Conservation (phyloP, 1,140 invertebrate species). For the Cotesia typhae region DNA sequence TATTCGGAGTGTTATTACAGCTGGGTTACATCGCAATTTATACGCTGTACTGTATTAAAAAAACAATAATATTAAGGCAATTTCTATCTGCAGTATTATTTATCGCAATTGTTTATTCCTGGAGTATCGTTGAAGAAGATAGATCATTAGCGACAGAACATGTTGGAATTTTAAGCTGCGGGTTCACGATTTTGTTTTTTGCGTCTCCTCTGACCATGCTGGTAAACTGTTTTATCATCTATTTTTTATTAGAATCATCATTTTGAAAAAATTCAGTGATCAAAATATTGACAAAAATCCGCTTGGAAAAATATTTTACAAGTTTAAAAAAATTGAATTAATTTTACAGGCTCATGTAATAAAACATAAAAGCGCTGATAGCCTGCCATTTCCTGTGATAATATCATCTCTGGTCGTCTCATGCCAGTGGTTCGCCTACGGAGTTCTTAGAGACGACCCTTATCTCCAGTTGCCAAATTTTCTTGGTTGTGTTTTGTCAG, state of each 20-base stretch:
- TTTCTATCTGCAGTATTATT: constrained; percentile 56
- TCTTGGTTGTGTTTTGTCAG: constrained; percentile 73
- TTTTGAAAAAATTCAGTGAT: not conserved
- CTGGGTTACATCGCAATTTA: constrained; percentile 72
- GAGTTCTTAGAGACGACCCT: constrained; percentile 73
- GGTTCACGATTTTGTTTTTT: constrained; percentile 79
- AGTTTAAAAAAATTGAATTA: not conserved
- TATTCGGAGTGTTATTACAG: constrained; percentile 74
- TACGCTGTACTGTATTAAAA: constrained; percentile 71
- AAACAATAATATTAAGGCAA: constrained; percentile 67
- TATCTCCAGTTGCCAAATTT: constrained; percentile 81
- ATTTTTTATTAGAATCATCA: no score
- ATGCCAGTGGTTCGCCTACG: constrained; percentile 80
- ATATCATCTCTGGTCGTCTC: constrained; percentile 78
- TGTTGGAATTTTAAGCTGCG: constrained; percentile 75
- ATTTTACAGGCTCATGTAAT: constrained; percentile 74
- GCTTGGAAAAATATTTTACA: constrained; percentile 30
- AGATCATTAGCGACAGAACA: constrained; percentile 47
- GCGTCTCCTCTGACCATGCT: constrained; percentile 80
- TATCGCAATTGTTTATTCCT: constrained; percentile 60
- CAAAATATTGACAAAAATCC: no score
- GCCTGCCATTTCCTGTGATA: constrained; percentile 82
- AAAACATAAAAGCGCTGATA: constrained; percentile 77
- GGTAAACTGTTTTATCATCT: constrained; percentile 52
- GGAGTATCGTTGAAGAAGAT: constrained; percentile 60